A percentile compares a stretch with the other conserved stretches of the same genome.
Evolutionary conservation across 1,140 invertebrate species (phyloP).

Genomic region (Ctenoplectra terminalis): DNA sequence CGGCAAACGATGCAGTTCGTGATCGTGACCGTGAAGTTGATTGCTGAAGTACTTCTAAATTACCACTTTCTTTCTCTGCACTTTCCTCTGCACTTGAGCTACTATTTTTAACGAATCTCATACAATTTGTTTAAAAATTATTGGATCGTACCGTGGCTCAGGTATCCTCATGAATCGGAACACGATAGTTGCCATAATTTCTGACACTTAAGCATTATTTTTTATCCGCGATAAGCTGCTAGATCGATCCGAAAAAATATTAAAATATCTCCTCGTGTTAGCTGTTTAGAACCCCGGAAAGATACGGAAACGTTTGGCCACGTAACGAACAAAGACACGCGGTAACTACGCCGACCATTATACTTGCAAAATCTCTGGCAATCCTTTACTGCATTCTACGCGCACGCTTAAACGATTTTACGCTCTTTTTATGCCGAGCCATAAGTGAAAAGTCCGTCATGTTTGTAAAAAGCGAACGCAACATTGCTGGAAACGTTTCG

Average conservation of each 20-base stretch:
- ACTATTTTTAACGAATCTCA: background rate
- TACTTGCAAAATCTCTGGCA: constrained; percentile 27
- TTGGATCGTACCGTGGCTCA: background rate
- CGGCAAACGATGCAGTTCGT: background rate
- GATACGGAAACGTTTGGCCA: constrained; percentile 6
- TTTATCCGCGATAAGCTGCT: background rate
- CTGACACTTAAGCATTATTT: background rate
- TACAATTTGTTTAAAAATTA: background rate
- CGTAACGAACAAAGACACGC: background rate
- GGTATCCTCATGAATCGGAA: background rate
- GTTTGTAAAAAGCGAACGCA: background rate
- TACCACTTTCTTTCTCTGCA: background rate
- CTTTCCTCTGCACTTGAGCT: background rate
- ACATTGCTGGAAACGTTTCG: no score
- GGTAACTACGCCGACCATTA: background rate
- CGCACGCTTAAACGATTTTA: background rate
- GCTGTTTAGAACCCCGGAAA: background rate
- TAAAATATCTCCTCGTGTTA: background rate
- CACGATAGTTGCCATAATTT: background rate
- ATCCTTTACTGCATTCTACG: background rate
- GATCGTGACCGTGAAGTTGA: constrained; percentile 23
- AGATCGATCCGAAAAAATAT: background rate
- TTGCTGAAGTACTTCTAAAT: background rate
- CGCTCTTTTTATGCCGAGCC: background rate
- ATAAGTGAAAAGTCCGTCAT: background rate